Conservation (phyloP, 2,113 vertebrate species). For the Cyphomyrus discorhynchus region DNA sequence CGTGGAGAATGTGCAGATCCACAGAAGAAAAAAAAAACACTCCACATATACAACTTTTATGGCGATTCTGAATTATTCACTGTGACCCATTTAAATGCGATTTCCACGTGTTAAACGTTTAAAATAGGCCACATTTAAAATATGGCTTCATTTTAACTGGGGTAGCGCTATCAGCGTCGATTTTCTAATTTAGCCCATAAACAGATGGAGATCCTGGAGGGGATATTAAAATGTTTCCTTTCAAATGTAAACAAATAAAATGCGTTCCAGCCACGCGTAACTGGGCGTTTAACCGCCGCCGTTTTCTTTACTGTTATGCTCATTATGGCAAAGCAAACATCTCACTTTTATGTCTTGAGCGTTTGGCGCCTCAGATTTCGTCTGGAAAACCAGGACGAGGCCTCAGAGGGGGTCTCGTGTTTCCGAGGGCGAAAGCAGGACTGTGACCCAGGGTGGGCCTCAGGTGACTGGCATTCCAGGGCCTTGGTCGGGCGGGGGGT, state of each 20-base stretch:
- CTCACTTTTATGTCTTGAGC: not conserved
- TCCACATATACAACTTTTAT: not conserved
- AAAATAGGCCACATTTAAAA: slow-evolving; percentile 11
- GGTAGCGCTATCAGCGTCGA: not conserved
- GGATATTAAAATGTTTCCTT: slow-evolving; percentile 19
- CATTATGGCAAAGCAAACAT: slow-evolving; percentile 6
- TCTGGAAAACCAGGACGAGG: not conserved
- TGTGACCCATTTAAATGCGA: not conserved
- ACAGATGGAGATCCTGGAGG: slow-evolving; percentile 19
- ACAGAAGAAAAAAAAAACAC: not conserved
- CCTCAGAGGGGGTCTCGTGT: not conserved
- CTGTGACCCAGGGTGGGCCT: not conserved
- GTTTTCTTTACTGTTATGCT: not conserved
- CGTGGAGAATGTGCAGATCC: not conserved
- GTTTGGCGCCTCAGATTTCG: not conserved
- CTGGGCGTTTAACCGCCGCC: not conserved
- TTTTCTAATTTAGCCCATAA: slow-evolving; percentile 9
- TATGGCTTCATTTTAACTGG: not conserved
- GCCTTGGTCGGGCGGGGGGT: not conserved
- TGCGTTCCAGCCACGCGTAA: slow-evolving; percentile 1
- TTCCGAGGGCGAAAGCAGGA: not conserved
- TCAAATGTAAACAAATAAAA: slow-evolving; percentile 22
- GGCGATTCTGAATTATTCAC: not conserved
- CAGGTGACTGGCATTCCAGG: not conserved
- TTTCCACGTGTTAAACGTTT: not conserved